These are phyloP conservation scores for Epirrhoe alternata DNA, from an alignment of 2,888 invertebrate species.

Conservation along the genomic window DNA sequence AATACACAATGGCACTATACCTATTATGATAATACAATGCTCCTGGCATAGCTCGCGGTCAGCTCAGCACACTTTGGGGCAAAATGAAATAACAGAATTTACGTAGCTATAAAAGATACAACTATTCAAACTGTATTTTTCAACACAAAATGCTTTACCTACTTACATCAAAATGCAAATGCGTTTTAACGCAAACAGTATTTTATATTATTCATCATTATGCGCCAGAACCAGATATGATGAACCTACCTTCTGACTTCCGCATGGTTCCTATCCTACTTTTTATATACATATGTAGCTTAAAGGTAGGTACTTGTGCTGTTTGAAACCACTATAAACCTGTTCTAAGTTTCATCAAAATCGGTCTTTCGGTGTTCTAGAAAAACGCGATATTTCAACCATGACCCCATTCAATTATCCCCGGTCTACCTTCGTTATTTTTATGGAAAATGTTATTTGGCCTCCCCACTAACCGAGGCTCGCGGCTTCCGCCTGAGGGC, in stretches of 20 bases:
- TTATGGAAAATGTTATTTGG: constrained; percentile 30
- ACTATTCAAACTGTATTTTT: not conserved
- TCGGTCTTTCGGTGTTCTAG: too few relatives aligned
- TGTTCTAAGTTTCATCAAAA: too few relatives aligned
- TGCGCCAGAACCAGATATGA: too few relatives aligned
- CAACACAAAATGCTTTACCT: not conserved
- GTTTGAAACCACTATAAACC: too few relatives aligned
- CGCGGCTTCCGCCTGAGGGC: constrained; percentile 16
- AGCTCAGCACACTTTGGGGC: not conserved
- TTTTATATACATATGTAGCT: too few relatives aligned
- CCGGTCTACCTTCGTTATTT: constrained; percentile 22
- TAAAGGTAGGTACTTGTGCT: too few relatives aligned
- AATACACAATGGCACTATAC: constrained; percentile 13
- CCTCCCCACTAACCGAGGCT: constrained; percentile 27
- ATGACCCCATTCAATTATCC: too few relatives aligned
- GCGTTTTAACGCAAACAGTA: too few relatives aligned
- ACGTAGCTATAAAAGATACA: not conserved
- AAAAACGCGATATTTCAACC: too few relatives aligned
- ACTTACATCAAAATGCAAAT: not conserved
- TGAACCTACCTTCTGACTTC: too few relatives aligned
- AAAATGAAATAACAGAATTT: not conserved
- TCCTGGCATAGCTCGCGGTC: constrained; percentile 18
- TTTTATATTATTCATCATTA: too few relatives aligned
- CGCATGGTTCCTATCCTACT: too few relatives aligned
- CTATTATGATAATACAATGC: constrained; percentile 21